Percentiles rank a stretch among this genome's conserved stretches.
Evolutionary conservation across 2,888 invertebrate genomes (phyloP).

Genomic region (Blastobasis adustella): DNA sequence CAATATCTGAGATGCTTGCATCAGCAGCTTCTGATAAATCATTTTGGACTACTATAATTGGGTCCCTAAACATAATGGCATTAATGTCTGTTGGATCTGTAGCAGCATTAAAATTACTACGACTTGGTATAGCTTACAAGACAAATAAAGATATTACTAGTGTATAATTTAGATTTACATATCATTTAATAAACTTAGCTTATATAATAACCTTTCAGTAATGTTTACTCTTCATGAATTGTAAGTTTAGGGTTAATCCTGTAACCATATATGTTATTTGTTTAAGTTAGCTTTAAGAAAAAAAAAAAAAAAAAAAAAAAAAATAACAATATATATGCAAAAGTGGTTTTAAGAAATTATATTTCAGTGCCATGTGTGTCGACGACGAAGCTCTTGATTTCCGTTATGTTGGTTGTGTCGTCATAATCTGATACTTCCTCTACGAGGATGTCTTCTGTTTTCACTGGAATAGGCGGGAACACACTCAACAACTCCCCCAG

Average conservation of each 20-base stretch:
- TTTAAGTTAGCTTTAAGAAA: too few relatives aligned
- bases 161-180: neutral
- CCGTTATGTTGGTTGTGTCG: slow-evolving; percentile 49
- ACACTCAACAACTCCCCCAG: slow-evolving; percentile 53
- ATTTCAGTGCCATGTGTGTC: slow-evolving; percentile 36
- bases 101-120: too few relatives aligned
- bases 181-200: slow-evolving; percentile 7
- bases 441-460: slow-evolving; percentile 53
- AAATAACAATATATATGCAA: slow-evolving; percentile 23
- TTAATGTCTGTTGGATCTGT: too few relatives aligned
- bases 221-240: slow-evolving; percentile 9
- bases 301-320: slow-evolving; percentile 30
- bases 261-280: too few relatives aligned
- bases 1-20: too few relatives aligned
- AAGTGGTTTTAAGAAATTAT: slow-evolving; percentile 19
- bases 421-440: slow-evolving; percentile 62
- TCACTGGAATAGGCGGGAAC: slow-evolving; percentile 53
- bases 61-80: too few relatives aligned
- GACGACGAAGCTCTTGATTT: slow-evolving; percentile 58
- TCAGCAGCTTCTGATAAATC: too few relatives aligned
- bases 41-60: too few relatives aligned
- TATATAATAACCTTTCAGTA: slow-evolving; percentile 6
- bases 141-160: slow-evolving; percentile 2
- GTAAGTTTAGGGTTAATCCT: slow-evolving; percentile 13
- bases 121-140: too few relatives aligned